Base-by-base conservation (phyloP, 2,888 invertebrate genomes). In the Drosophila robusta region DNA sequence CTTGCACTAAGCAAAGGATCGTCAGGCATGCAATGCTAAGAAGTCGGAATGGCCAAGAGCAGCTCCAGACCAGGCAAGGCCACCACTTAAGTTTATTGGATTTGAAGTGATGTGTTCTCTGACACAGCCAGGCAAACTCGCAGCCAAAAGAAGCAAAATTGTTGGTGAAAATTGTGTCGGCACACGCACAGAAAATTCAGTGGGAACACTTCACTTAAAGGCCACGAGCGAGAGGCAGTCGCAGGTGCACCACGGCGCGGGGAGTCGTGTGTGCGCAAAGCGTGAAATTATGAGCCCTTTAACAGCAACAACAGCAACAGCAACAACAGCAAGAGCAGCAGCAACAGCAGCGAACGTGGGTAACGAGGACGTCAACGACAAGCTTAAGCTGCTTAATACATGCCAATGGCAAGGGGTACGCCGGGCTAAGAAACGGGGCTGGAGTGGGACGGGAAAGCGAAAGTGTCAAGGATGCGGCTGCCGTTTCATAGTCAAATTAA, bases 371-470 rank as follows among this genome's bases (percentile, higher is more conserved):
- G 69, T 76, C 88, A 81, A 80, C 72, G 89, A 87, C 86, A 87
- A 85, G 86, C 89, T 87, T 86, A 86, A 89, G 85, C 87, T 87
- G 85, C 89, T 86, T 86, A 81, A 86, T 87, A 85, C 85, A 87
- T 78, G 78, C 87, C 65, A 84, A 57, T 58, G 62, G 69, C 51
- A 72, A 60, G 69, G 73, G 71, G 75, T 62, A 44, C 74, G 56
- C 29, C 34, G 42, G 34, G 22, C 24, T 4, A 12, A 9, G 24
- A 29, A 3, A n/a, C 6, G 7, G 26, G 11, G 8, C 41, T 18
- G 32, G 8, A 9, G 32, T 14, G 12, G 34, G 32, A 57, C 36
- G 57, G 62, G 61, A 84, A 86, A 86, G 89, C 75, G 87, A 89
- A 85, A 87, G 89, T 85, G 83, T 84, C 85, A 81, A 88, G 83